Evolutionary conservation across 2,113 vertebrate species (phyloP).

Genomic region (Chitala chitala): DNA sequence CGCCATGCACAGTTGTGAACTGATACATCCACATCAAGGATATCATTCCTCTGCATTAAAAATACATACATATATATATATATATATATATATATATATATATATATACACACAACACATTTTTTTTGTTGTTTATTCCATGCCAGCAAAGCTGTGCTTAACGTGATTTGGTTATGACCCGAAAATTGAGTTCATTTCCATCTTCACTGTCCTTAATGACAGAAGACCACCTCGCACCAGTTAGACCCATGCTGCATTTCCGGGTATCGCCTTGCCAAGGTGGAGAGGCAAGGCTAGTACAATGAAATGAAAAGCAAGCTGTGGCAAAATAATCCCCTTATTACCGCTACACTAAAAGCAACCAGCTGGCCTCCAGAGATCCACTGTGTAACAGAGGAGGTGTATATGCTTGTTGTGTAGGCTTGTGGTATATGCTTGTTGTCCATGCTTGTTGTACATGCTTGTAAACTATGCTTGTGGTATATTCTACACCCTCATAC

Average conservation of each 20-base stretch:
- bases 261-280: background rate
- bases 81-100: background rate
- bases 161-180: background rate
- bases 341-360: background rate
- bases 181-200: background rate
- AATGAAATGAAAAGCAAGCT: conserved; percentile 4
- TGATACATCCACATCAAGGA: background rate
- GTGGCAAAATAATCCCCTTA: background rate
- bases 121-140: background rate
- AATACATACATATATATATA: background rate
- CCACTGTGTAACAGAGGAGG: no score
- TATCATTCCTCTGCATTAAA: background rate
- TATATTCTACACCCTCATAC: no score
- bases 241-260: background rate
- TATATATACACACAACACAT: background rate
- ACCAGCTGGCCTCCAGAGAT: background rate
- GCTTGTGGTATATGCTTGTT: no score
- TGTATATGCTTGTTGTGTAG: no score
- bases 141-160: background rate
- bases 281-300: background rate
- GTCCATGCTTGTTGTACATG: no score
- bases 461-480: no score
- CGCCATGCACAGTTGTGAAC: background rate
- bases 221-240: background rate
- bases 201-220: background rate